These are phyloP conservation scores for Nixonia krombeini DNA, from an alignment of 1,140 invertebrate species.

Conservation along the genomic window DNA sequence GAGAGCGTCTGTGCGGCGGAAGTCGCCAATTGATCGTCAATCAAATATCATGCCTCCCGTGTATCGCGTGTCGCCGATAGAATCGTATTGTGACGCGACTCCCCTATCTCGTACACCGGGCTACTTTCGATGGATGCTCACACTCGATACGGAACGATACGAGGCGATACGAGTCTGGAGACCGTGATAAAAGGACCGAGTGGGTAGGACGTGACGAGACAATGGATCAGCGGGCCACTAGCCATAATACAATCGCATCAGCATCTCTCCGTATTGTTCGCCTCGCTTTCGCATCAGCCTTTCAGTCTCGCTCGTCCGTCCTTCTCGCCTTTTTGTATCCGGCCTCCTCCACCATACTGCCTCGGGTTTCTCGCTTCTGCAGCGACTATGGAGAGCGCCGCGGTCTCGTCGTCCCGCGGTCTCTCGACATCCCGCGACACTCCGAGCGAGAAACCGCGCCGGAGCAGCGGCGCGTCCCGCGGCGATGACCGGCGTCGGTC, in stretches of 20 bases:
- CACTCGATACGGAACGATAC: constrained; percentile 63
- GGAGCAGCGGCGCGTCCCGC: too few relatives aligned
- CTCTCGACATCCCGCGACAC: too few relatives aligned
- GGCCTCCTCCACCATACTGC: constrained; percentile 12
- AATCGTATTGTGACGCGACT: constrained; percentile 35
- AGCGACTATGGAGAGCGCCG: too few relatives aligned
- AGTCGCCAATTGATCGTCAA: constrained; percentile 49
- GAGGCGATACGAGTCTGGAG: constrained; percentile 57
- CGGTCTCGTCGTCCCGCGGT: too few relatives aligned
- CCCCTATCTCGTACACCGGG: constrained; percentile 54
- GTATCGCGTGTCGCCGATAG: constrained; percentile 10
- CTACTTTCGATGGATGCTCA: constrained; percentile 72
- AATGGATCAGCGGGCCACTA: constrained; percentile 70
- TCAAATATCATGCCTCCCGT: constrained; percentile 37
- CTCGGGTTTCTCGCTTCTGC: constrained; percentile 17
- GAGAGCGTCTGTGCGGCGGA: constrained; percentile 32
- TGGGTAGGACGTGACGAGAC: constrained; percentile 72
- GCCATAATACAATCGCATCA: constrained; percentile 73
- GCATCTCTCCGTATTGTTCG: constrained; percentile 70
- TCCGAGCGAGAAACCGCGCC: too few relatives aligned
- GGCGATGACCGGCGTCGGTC: too few relatives aligned
- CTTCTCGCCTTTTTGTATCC: constrained; percentile 39
- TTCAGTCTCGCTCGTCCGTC: constrained; percentile 48
- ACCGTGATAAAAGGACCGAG: constrained; percentile 71
- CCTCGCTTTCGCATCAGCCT: constrained; percentile 68